Percentiles rank a stretch among this genome's conserved stretches.
Conservation (phyloP, 2,113 vertebrate genomes). For the Toxotes jaculatrix region DNA sequence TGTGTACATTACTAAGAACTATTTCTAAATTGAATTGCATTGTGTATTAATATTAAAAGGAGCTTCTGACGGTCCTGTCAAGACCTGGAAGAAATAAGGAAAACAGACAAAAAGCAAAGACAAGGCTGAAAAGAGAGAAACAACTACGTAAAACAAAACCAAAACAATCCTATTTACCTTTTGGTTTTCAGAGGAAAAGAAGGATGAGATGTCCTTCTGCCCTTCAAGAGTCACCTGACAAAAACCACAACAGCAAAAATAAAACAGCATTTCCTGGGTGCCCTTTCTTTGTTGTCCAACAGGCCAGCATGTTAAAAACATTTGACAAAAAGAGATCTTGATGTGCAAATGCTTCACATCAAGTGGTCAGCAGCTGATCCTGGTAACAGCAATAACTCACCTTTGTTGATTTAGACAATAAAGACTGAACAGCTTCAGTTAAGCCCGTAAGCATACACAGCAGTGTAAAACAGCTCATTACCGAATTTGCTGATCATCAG, state of each 20-base stretch:
- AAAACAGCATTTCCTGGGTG: not conserved
- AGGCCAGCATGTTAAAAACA: not conserved
- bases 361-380: too few relatives aligned
- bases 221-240: slow-evolving; percentile 52
- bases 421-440: too few relatives aligned
- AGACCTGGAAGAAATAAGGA: not conserved
- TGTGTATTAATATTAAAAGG: too few relatives aligned
- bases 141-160: not conserved
- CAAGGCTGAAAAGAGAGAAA: not conserved
- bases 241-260: slow-evolving; percentile 13
- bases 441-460: too few relatives aligned
- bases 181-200: slow-evolving; percentile 64
- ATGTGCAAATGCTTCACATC: too few relatives aligned
- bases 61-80: too few relatives aligned
- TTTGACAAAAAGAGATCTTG: too few relatives aligned
- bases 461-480: too few relatives aligned
- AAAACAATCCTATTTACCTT: slow-evolving; percentile 32
- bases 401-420: too few relatives aligned
- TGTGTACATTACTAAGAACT: not conserved
- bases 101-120: not conserved
- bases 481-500: too few relatives aligned
- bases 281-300: not conserved
- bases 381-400: too few relatives aligned
- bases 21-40: too few relatives aligned
- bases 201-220: slow-evolving; percentile 69